A percentile compares a stretch with the other conserved stretches of the same genome.
Evolutionary conservation across 1,140 invertebrate species (phyloP).

Genomic region (Oscheius sp.): DNA sequence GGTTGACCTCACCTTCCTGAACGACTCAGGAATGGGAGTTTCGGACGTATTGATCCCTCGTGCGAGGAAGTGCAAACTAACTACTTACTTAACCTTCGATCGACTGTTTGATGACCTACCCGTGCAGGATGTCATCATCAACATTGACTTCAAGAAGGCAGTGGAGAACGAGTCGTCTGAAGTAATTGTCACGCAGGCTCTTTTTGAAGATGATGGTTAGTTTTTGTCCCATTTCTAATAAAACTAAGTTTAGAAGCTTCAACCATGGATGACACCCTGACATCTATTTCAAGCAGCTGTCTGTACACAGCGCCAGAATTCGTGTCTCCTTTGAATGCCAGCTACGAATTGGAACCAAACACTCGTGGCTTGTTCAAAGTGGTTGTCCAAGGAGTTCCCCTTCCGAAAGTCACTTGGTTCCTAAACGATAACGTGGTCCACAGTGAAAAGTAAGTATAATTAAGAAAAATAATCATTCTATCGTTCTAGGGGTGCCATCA

Average conservation of each 20-base stretch:
- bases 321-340: background rate
- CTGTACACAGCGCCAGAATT: conserved; percentile 20
- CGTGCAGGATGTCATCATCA: conserved; percentile 25
- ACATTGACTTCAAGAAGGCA: conserved; percentile 27
- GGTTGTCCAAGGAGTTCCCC: conserved; percentile 21
- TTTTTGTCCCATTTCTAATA: background rate
- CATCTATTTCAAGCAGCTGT: conserved; percentile 30
- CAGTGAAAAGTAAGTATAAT: conserved; percentile 14
- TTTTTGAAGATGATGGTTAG: conserved; percentile 39
- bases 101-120: background rate
- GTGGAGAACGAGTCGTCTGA: conserved; percentile 9
- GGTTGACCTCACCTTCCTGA: background rate
- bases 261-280: conserved; percentile 34
- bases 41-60: conserved; percentile 5
- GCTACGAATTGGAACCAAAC: background rate
- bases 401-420: conserved; percentile 36
- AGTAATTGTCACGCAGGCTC: conserved; percentile 29
- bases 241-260: conserved; percentile 35
- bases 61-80: conserved; percentile 18
- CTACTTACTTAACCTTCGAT: conserved; percentile 31
- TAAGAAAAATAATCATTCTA: background rate
- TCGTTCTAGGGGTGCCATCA: background rate
- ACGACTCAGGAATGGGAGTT: background rate
- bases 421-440: conserved; percentile 22
- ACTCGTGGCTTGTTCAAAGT: conserved; percentile 9